phyloP scores from a whole-genome alignment of 2,888 invertebrate genomes.

The Aspidiotus destructor region DNA sequence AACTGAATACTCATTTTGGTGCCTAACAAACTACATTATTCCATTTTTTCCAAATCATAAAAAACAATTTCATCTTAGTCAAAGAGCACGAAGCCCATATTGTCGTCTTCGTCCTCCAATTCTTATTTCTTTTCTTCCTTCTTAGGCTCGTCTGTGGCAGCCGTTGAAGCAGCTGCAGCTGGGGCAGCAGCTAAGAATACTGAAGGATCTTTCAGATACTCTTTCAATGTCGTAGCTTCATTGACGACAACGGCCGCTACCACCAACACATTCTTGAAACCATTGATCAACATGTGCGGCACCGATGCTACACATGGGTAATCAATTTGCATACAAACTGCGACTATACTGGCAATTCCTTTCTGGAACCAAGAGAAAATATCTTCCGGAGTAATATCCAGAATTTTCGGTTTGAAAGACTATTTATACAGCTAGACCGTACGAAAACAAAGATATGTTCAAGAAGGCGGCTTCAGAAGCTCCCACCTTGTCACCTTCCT shows the following conservation, averaged over 20 bases:
- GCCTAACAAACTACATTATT: too few species aligned
- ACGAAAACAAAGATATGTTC: constrained; percentile 98
- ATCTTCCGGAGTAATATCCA: constrained; percentile 97
- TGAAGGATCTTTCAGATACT: constrained; percentile 88
- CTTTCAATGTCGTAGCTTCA: constrained; percentile 85
- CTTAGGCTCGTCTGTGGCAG: constrained; percentile 54
- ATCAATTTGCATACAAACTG: constrained; percentile 82
- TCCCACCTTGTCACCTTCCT: constrained; percentile 95
- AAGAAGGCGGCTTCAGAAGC: constrained; percentile 98
- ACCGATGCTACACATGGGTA: constrained; percentile 95
- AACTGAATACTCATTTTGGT: too few species aligned
- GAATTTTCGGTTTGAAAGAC: constrained; percentile 95
- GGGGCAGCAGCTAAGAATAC: constrained; percentile 73
- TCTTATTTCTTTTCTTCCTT: constrained; percentile 77
- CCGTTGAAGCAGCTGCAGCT: constrained; percentile 52
- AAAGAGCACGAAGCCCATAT: constrained; percentile 96
- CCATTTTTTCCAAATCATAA: too few species aligned
- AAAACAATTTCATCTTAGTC: too few species aligned
- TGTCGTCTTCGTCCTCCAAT: constrained; percentile 83
- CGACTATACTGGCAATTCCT: constrained; percentile 64
- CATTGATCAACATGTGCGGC: constrained; percentile 94
- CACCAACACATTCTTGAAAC: constrained; percentile 95
- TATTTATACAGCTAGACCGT: constrained; percentile 89
- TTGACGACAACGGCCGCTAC: constrained; percentile 92
- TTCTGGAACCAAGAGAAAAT: constrained; percentile 78